phyloP scores from a whole-genome alignment of 2,797 vertebrate species.

The Amniataba percoides region DNA sequence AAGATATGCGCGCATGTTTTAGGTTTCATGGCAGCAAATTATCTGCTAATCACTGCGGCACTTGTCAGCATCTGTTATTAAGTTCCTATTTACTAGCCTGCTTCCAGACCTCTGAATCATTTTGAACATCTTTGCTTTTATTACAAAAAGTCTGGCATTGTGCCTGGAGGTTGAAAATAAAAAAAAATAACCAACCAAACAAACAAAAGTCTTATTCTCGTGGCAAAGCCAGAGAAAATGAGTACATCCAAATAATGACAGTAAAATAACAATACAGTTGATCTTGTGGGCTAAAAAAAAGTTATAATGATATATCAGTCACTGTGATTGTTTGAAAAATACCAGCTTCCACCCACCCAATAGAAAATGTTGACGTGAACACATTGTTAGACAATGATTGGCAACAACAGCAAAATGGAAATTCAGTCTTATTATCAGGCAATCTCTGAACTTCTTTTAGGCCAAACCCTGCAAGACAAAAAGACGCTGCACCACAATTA shows the following conservation, averaged over 20 bases:
- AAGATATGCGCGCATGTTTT: conserved; percentile 28
- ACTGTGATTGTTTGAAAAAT: neutral
- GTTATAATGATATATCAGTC: neutral
- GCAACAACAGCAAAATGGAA: neutral
- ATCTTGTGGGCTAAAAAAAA: no score
- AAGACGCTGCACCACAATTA: neutral
- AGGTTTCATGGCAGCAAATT: conserved; percentile 24
- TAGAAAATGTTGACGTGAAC: neutral
- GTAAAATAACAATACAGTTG: neutral
- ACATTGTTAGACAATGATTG: neutral
- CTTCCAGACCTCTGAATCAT: conserved; percentile 20
- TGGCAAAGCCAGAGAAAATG: conserved; percentile 11
- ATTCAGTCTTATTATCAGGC: neutral
- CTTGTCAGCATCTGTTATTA: conserved; percentile 11
- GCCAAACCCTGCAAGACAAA: neutral
- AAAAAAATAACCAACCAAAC: neutral
- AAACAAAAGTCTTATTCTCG: neutral
- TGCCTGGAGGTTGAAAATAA: neutral
- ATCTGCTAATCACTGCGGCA: conserved; percentile 32
- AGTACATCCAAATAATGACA: conserved; percentile 7
- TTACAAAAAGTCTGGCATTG: conserved; percentile 10
- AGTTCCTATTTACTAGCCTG: neutral
- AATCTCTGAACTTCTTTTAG: neutral
- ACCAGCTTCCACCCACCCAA: neutral
- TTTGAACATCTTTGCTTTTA: neutral